Evolutionary conservation across 2,888 invertebrate species (phyloP), one percentile per base, ranked within the genome.

Genomic region (Antheraea assamensis): DNA sequence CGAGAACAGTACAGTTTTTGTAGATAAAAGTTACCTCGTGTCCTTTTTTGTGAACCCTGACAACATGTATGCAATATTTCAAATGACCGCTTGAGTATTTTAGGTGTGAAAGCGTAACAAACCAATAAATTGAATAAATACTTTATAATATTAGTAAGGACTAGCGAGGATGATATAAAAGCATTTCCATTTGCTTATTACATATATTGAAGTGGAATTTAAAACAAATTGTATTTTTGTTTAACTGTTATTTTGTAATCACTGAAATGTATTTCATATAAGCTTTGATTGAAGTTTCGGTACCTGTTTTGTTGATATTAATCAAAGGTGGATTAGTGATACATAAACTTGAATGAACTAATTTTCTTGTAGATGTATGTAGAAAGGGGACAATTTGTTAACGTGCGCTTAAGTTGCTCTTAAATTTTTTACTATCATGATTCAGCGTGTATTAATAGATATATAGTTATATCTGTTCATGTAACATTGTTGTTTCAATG

Each of bases 281-380:
- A 68, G 35, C 21, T 35, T 68, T 68, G 35, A 68, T 68, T 66
- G 31, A 66, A 8, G 66, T 19, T 19, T 21, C 35, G 66, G 35
- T 68, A 68, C 66, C 4, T 35, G 35, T 35, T 35, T 5, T 68
- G 35, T 68, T 68, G 31, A 35, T 68, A 35, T 68, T 68, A 35
- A 68, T 68, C 66, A 68, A 68, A 31, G 66, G 66, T 68, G 35
- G 66, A 24, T 35, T 68, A 21, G 21, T 27, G n/a, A n/a, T n/a
- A 61, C 27, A 27, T 61, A 61, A 61, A 61, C 61, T 27, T 27
- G 61, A 27, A 24, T 61, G 10, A 61, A 61, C 27, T 15, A 61
- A 5, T 61, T 15, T 61, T 2, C 15, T 15, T 61, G 61, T 61
- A 24, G 61, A 61, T 27, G 61, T 61, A 61, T 61, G 27, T 27